phyloP scores from a whole-genome alignment of 2,113 vertebrate genomes.

The Tringa solitaria region DNA sequence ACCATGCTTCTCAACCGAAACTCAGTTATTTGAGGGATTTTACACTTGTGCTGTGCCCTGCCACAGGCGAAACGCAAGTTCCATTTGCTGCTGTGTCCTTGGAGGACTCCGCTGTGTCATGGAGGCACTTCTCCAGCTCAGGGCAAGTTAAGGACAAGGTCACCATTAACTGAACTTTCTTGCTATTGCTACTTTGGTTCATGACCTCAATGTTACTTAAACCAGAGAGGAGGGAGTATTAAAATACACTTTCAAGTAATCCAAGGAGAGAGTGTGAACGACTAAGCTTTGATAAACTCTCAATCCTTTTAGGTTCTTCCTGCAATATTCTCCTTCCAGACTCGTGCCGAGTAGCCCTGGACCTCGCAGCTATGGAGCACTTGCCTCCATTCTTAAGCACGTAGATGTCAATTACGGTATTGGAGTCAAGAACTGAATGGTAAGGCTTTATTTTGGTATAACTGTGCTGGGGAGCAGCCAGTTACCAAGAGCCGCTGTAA shows the following conservation, averaged over 20 bases:
- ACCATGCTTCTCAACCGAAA: background rate
- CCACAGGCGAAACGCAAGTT: background rate
- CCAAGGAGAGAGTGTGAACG: background rate
- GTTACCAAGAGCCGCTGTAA: background rate
- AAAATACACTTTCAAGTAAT: background rate
- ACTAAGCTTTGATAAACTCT: conserved; percentile 4
- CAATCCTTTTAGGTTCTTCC: background rate
- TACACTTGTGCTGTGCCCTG: background rate
- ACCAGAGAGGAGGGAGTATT: background rate
- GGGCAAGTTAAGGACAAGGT: background rate
- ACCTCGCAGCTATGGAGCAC: background rate
- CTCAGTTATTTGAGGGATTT: background rate
- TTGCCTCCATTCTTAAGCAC: background rate
- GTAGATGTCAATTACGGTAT: background rate
- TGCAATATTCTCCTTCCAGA: background rate
- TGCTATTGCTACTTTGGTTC: background rate
- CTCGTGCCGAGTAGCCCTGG: background rate
- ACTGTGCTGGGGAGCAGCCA: background rate
- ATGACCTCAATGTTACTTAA: background rate
- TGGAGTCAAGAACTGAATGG: background rate
- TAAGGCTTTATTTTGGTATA: background rate
- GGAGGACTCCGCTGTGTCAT: background rate
- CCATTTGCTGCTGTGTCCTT: background rate
- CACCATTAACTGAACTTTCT: background rate
- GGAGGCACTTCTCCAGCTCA: background rate